phyloP scores from a whole-genome alignment of 2,888 invertebrate genomes.

The Lomographa bimaculata region DNA sequence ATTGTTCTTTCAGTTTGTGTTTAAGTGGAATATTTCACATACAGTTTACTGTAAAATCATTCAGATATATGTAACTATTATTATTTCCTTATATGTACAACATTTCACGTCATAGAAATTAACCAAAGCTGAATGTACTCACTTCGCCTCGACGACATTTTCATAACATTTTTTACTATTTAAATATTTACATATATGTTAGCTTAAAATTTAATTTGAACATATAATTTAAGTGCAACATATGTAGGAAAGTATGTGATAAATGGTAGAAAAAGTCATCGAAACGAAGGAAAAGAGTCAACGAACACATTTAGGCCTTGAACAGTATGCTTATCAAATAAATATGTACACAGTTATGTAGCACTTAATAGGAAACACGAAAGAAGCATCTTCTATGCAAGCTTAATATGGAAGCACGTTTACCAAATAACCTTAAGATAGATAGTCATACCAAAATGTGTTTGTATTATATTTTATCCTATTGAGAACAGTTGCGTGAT shows the following conservation, averaged over 20 bases:
- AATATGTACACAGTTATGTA: constrained; percentile 40
- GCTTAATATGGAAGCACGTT: constrained; percentile 56
- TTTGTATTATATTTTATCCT: constrained; percentile 6
- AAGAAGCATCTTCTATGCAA: constrained; percentile 49
- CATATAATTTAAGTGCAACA: constrained; percentile 2
- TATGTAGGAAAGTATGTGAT: background rate
- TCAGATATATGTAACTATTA: too few species aligned
- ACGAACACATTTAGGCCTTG: constrained; percentile 50
- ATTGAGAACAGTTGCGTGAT: too few species aligned
- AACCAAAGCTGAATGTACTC: constrained; percentile 7
- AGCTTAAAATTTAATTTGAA: background rate
- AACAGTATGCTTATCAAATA: constrained; percentile 42
- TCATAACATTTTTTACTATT: background rate
- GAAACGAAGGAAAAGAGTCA: constrained; percentile 31
- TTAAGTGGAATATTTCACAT: constrained; percentile 4
- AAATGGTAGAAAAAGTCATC: constrained; percentile 19
- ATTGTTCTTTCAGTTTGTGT: too few species aligned
- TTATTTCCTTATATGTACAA: constrained; percentile 8
- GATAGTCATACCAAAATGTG: constrained; percentile 17
- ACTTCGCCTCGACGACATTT: constrained; percentile 10
- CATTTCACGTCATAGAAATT: constrained; percentile 4
- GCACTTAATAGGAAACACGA: constrained; percentile 48
- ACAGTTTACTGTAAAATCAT: constrained; percentile 21
- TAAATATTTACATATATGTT: background rate
- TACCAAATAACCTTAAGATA: constrained; percentile 35